Conservation (phyloP, 2,797 vertebrate species). For the Setipinna tenuifilis region DNA sequence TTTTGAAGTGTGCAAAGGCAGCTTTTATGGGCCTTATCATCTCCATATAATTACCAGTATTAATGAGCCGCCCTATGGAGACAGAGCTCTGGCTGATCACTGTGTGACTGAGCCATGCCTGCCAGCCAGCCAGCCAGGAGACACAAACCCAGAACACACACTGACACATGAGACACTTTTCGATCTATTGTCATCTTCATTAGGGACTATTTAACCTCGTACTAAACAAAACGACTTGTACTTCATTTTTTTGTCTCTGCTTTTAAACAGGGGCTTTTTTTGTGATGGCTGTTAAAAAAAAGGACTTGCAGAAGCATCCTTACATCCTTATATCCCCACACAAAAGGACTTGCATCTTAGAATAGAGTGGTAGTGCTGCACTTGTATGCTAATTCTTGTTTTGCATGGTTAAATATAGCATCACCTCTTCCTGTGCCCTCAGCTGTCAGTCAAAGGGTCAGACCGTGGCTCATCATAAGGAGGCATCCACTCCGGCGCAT, state of each 20-base stretch:
- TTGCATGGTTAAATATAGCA: slow-evolving; percentile 14
- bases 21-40: slow-evolving; percentile 53
- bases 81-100: slow-evolving; percentile 40
- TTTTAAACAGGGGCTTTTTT: no score
- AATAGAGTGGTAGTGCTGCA: not conserved
- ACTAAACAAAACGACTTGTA: not conserved
- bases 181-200: not conserved
- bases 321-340: no score
- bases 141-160: not conserved
- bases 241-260: not conserved
- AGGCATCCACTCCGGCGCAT: not conserved
- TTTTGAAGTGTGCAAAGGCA: slow-evolving; percentile 32
- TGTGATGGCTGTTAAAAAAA: no score
- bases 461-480: slow-evolving; percentile 24
- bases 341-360: not conserved
- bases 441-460: slow-evolving; percentile 58
- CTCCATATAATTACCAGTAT: slow-evolving; percentile 54
- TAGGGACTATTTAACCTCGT: slow-evolving; percentile 1
- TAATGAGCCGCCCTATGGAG: slow-evolving; percentile 51
- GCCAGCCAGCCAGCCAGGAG: slow-evolving; percentile 25
- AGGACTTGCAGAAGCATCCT: not conserved
- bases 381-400: slow-evolving; percentile 10
- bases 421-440: slow-evolving; percentile 51
- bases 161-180: not conserved
- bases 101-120: slow-evolving; percentile 35